Conservation (phyloP, 1,140 invertebrate genomes). For the Calliopsis andreniformis region DNA sequence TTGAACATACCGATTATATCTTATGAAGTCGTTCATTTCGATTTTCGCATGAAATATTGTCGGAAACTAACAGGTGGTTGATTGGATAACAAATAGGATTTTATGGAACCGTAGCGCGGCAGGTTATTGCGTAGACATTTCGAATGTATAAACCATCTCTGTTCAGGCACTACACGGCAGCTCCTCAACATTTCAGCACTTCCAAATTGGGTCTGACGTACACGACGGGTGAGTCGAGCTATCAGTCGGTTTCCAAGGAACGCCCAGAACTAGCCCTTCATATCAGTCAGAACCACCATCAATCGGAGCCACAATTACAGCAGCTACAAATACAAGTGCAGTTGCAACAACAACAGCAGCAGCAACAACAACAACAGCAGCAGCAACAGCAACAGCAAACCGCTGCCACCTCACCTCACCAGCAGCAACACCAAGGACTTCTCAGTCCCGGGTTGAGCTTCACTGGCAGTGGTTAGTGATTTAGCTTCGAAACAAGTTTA, state of each 20-base stretch:
- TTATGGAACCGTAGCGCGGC: no score
- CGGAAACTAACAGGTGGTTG: no score
- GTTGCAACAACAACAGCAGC: constrained; percentile 81
- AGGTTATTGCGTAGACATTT: background rate
- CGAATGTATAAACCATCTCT: background rate
- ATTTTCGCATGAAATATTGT: constrained; percentile 8
- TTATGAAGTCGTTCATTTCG: background rate
- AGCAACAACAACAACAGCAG: constrained; percentile 71
- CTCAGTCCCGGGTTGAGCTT: constrained; percentile 88
- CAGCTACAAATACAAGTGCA: constrained; percentile 87
- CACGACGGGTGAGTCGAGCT: constrained; percentile 70
- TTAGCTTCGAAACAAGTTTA: no score
- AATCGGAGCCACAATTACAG: constrained; percentile 83
- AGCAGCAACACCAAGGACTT: constrained; percentile 83
- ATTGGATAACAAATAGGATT: no score
- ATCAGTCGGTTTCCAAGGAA: constrained; percentile 79
- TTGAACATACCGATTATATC: background rate
- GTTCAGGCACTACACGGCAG: constrained; percentile 74
- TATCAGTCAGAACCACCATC: constrained; percentile 77
- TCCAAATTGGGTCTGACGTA: constrained; percentile 74
- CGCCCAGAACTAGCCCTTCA: constrained; percentile 79
- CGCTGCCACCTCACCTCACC: constrained; percentile 67
- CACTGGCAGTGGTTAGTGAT: constrained; percentile 82
- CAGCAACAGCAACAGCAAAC: constrained; percentile 67
- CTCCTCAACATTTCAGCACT: constrained; percentile 73